Base-by-base conservation (phyloP, 2,888 invertebrate species). In the Drepanosiphum platanoidis region DNA sequence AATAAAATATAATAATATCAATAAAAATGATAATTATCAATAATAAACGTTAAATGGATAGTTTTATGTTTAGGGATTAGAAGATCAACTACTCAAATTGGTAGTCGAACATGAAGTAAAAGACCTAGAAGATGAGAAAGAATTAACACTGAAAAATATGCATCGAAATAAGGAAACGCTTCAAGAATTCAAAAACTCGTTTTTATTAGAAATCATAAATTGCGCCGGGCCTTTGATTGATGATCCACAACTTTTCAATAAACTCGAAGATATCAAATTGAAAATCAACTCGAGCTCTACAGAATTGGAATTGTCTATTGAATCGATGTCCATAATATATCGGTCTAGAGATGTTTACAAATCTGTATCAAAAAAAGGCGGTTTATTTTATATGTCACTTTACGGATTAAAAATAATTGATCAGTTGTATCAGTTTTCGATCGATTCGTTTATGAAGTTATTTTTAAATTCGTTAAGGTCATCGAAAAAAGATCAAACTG, bases 351-450 rank as follows among this genome's bases (percentile, higher is more conserved):
- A 75, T 27, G 36, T 77, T 66, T 84, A 77, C 15, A 77, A 58
- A 36, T 36, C 58, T 22, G n/a, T 84, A 36, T 77, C 84, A 30
- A 66, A 68, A 58, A 66, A 36, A 52, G 66, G 66, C 2, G 70
- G 77, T 30, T 52, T 77, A 22, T 70, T 68, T 58, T 84, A 77
- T 32, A 70, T 30, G 75, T 22, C 27, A 30, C 84, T 84, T 18
- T 66, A 52, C 39, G 68, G 22, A n/a, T 39, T 84, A 36, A 84
- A 75, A 68, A 22, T 7, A 1, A 58, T 84, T 1, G 70, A 84
- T 15, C 66, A 36, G 5, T 77, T 84, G 11, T 84, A 84, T 70
- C 75, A 77, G n/a, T 84, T 84, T 75, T 84, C 84, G 22, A 36
- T 77, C 18, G 52, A 77, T 3, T 84, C 52, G 0, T 84, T 75